These are phyloP conservation scores for Anolis carolinensis DNA, from an alignment of 2,113 vertebrate species.

Conservation along the genomic window DNA sequence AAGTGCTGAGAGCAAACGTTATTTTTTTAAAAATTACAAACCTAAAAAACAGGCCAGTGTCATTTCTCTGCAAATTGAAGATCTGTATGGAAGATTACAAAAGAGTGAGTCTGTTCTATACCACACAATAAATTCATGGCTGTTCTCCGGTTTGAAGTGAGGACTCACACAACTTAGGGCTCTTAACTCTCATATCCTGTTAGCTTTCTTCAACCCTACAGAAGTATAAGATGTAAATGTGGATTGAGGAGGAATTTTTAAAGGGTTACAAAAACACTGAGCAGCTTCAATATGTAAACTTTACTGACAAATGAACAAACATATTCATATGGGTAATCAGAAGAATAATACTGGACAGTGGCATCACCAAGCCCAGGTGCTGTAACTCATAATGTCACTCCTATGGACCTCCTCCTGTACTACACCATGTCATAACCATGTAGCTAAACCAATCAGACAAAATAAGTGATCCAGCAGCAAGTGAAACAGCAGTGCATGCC, in stretches of 20 bases:
- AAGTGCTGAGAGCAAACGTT: not conserved
- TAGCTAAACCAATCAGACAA: too few relatives aligned
- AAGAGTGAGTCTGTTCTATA: not conserved
- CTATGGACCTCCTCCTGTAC: too few relatives aligned
- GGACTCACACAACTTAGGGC: not conserved
- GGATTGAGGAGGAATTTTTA: too few relatives aligned
- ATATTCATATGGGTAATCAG: not conserved
- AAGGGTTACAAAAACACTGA: not conserved
- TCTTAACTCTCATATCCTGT: not conserved
- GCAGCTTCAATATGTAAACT: not conserved
- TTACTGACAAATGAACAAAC: not conserved
- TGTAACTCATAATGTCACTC: too few relatives aligned
- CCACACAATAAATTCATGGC: not conserved
- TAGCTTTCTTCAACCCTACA: not conserved
- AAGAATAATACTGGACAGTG: too few relatives aligned
- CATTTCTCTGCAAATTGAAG: not conserved
- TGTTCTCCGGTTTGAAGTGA: not conserved
- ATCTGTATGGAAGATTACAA: not conserved
- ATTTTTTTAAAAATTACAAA: not conserved
- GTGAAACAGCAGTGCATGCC: too few relatives aligned
- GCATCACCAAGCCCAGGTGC: too few relatives aligned
- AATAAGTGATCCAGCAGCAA: too few relatives aligned
- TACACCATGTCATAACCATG: too few relatives aligned
- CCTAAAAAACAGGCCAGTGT: not conserved
- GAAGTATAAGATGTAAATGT: not conserved